Base-by-base conservation (phyloP, 1,140 invertebrate genomes). In the Uloborus diversus region DNA sequence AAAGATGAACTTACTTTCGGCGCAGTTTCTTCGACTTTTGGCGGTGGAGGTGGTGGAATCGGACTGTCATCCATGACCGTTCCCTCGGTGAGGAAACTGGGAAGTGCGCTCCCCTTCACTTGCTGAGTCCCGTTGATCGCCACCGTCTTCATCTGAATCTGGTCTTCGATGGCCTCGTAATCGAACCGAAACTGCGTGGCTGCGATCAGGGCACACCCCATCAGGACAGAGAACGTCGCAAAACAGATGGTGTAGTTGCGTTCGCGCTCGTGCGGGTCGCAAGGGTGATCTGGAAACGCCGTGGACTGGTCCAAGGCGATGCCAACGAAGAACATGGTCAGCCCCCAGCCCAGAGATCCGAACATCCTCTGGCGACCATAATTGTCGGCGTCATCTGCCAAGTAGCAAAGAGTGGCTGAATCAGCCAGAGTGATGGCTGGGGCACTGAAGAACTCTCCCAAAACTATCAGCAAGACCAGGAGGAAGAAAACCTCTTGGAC, bases 201-300 rank as follows among this genome's bases (percentile, higher is more conserved):
- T 11, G 94, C 94, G 32, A 97, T 93, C 17, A 98, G 89, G 1
- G 97, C 96, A 68, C 94, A 95, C 1, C 94, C 93, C 96, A 99
- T 99, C 1, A 99, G 89, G 11, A 99, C 94, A 27, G 96, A 96
- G 88, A 99, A 99, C 17, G 96, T 96, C 0, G 96, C 95, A 87
- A 99, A 99, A 87, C 97, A 99, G 57, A 99, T 96, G 3, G 96
- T 98, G 86, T 99, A 99, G 86, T 99, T 99, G 85, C 98, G 96
- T 85, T 98, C 96, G 85, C 92, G 91, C 71, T 92, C 90, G 82
- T 94, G 92, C 1, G 94, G 93, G 0, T 91, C 92, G 85, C 97
- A 99, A 0, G 96, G 96, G 87, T 96, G 94, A 70, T 88, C 85
- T 90, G 94, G 88, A 94, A 99, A 84, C 89, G 93, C 81, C 90